Conservation (phyloP, 2,888 invertebrate species). For the Aporophyla lueneburgensis region DNA sequence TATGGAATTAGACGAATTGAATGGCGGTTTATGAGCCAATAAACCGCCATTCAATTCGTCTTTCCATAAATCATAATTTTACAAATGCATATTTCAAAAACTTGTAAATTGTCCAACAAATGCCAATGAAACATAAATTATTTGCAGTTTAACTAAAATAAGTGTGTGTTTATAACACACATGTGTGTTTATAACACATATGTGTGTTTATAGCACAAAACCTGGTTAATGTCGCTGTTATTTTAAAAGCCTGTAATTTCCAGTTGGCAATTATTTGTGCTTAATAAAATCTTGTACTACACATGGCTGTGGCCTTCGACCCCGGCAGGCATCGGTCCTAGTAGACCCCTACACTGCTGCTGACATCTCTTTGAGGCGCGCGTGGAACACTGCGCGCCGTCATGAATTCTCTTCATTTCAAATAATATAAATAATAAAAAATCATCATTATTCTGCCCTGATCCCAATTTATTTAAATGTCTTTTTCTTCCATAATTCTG, state of each 20-base stretch:
- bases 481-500: background rate
- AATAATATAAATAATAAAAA: background rate
- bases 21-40: too few species aligned
- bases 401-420: background rate
- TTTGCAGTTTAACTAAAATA: slow-evolving; percentile 24
- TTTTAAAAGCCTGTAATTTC: slow-evolving; percentile 41
- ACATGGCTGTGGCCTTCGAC: background rate
- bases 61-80: slow-evolving; percentile 1
- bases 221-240: slow-evolving; percentile 19
- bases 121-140: slow-evolving; percentile 1
- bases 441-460: too few species aligned
- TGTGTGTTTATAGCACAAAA: too few species aligned
- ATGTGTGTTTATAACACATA: too few species aligned
- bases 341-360: too few species aligned
- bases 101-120: slow-evolving; percentile 4
- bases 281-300: slow-evolving; percentile 7
- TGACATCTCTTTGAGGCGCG: too few species aligned
- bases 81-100: background rate
- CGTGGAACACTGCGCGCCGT: too few species aligned
- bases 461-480: background rate
- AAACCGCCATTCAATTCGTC: background rate
- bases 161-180: too few species aligned
- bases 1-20: too few species aligned
- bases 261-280: slow-evolving; percentile 21
- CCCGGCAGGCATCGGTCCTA: too few species aligned